Conservation (phyloP, 2,888 invertebrate genomes). For the Clivina fossor region DNA sequence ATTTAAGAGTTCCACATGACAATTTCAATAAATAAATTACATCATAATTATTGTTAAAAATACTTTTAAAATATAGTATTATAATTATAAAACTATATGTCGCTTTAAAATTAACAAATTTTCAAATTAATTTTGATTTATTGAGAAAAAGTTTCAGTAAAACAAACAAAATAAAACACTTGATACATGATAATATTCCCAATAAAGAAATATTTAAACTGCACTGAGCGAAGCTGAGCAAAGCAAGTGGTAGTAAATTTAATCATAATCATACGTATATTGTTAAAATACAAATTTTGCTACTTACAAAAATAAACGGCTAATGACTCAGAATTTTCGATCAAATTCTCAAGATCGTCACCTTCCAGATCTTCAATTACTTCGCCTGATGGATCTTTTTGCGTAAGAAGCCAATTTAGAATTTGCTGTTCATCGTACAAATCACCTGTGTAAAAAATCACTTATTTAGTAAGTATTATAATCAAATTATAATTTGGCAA, state of each 20-base stretch:
- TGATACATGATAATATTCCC: too few relatives aligned
- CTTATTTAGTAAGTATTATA: too few relatives aligned
- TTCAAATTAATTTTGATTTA: too few relatives aligned
- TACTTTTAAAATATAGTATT: too few relatives aligned
- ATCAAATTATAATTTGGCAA: too few relatives aligned
- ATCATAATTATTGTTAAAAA: too few relatives aligned
- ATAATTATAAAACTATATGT: too few relatives aligned
- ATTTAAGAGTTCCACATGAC: too few relatives aligned
- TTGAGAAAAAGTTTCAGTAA: too few relatives aligned
- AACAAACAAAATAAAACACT: too few relatives aligned
- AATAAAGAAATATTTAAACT: conserved; percentile 12
- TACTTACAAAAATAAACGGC: conserved; percentile 93
- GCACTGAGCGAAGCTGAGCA: conserved; percentile 24
- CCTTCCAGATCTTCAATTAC: conserved; percentile 88
- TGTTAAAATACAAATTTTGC: conserved; percentile 31
- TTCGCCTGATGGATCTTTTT: conserved; percentile 90
- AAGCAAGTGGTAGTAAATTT: conserved; percentile 20
- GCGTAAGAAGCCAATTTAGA: conserved; percentile 85
- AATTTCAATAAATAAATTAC: too few relatives aligned
- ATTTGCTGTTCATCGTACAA: conserved; percentile 85
- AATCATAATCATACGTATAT: conserved; percentile 6
- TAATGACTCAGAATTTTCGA: conserved; percentile 77
- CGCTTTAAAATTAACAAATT: too few relatives aligned
- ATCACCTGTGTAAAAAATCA: conserved; percentile 61
- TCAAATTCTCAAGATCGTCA: conserved; percentile 71